Evolutionary conservation across 2,797 vertebrate species (phyloP).

Genomic region (Miichthys miiuy): DNA sequence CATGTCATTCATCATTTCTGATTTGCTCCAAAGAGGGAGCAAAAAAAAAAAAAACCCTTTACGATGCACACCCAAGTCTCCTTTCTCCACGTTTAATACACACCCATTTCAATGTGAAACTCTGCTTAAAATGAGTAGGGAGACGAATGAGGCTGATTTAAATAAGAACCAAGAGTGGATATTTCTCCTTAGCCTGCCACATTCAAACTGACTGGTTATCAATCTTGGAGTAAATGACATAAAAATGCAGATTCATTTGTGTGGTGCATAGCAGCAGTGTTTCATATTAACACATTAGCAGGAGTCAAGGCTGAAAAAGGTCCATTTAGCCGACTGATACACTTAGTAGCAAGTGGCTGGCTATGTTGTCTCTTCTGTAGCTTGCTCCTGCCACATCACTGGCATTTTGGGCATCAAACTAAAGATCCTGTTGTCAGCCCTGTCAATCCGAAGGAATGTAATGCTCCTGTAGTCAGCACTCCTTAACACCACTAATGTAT

Average conservation of each 20-base stretch:
- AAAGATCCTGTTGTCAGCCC: conserved; percentile 23
- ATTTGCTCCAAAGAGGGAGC: conserved; percentile 36
- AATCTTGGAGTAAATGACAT: conserved; percentile 60
- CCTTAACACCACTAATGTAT: conserved; percentile 10
- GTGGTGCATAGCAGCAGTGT: conserved; percentile 17
- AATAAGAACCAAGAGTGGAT: conserved; percentile 56
- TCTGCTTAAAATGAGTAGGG: conserved; percentile 37
- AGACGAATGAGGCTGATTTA: conserved; percentile 71
- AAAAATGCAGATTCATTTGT: conserved; percentile 73
- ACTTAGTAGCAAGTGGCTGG: background rate
- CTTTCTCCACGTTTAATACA: conserved; percentile 57
- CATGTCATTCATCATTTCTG: conserved; percentile 69
- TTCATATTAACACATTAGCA: conserved; percentile 55
- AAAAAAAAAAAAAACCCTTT: background rate
- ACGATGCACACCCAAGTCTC: conserved; percentile 35
- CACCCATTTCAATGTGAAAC: conserved; percentile 67
- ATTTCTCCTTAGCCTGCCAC: conserved; percentile 52
- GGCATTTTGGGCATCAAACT: conserved; percentile 20
- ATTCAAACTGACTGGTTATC: conserved; percentile 57
- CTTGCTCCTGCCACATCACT: conserved; percentile 26
- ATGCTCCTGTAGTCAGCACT: conserved; percentile 6
- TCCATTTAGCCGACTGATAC: conserved; percentile 22
- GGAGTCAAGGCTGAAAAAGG: conserved; percentile 44
- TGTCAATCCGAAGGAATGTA: conserved; percentile 18
- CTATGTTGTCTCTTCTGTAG: conserved; percentile 14